Percentiles rank a stretch among this genome's conserved stretches.
These are phyloP conservation scores for Prochilodus magdalenae DNA, from an alignment of 2,113 vertebrate species.

Conservation along the genomic window DNA sequence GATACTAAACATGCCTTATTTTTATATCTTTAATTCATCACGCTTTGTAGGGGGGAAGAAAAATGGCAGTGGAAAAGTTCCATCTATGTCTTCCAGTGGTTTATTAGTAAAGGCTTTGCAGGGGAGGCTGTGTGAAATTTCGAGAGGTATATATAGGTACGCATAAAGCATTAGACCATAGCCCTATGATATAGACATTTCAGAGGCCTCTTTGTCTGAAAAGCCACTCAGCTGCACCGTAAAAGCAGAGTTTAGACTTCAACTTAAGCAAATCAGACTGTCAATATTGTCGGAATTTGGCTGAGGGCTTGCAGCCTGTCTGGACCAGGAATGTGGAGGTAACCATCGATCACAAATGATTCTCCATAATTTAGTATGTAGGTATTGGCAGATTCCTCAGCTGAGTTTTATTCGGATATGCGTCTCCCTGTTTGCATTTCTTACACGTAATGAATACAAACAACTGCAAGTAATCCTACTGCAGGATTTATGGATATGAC, in stretches of 20 bases:
- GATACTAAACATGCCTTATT: too few species aligned
- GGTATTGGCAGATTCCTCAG: not conserved
- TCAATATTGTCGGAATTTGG: conserved; percentile 22
- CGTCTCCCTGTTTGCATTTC: not conserved
- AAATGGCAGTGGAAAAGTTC: conserved; percentile 22
- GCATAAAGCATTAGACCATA: conserved; percentile 8
- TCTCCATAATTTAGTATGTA: not conserved
- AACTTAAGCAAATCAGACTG: conserved; percentile 19
- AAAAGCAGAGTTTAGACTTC: conserved; percentile 23
- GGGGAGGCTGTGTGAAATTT: conserved; percentile 18
- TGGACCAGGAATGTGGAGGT: not conserved
- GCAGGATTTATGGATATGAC: conserved; percentile 28
- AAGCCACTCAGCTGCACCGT: conserved; percentile 16
- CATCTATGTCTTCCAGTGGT: conserved; percentile 1
- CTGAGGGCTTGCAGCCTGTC: not conserved
- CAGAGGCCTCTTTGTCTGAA: conserved; percentile 20
- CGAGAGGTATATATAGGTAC: not conserved
- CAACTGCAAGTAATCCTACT: not conserved
- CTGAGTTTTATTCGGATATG: not conserved
- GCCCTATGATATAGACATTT: conserved; percentile 5
- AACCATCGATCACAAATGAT: not conserved
- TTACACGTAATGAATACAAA: not conserved
- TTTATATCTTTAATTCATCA: conserved; percentile 38
- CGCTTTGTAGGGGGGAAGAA: not conserved
- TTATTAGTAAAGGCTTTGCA: conserved; percentile 6